phyloP scores from a whole-genome alignment of 2,113 vertebrate species.

The Plecotus auritus region DNA sequence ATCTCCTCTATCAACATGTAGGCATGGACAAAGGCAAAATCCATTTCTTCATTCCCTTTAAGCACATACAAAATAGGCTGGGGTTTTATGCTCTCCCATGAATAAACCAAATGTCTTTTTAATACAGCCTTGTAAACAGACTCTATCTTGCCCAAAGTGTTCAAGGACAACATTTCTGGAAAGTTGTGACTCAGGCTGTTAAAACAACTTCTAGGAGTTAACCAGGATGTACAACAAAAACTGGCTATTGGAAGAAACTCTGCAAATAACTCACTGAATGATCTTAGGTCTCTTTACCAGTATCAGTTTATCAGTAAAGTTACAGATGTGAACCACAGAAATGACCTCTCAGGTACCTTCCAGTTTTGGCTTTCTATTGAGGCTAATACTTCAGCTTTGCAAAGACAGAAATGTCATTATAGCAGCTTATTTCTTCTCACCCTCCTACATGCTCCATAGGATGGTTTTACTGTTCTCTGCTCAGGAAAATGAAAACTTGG shows the following conservation, averaged over 20 bases:
- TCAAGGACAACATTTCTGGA: slow-evolving; percentile 2
- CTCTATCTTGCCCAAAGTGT: background rate
- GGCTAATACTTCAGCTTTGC: background rate
- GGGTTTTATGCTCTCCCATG: slow-evolving; percentile 29
- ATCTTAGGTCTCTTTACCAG: background rate
- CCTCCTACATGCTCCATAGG: background rate
- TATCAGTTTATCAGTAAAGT: background rate
- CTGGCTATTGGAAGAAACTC: background rate
- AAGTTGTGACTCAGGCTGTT: background rate
- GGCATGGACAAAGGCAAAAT: background rate
- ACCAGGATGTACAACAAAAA: background rate
- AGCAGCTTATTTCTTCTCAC: background rate
- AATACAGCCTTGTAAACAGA: slow-evolving; percentile 2
- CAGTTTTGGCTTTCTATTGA: background rate
- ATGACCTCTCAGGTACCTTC: background rate
- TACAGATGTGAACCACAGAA: background rate
- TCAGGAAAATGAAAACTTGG: slow-evolving; percentile 15
- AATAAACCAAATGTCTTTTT: slow-evolving; percentile 21
- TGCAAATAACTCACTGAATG: background rate
- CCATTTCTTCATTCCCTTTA: background rate
- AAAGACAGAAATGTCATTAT: slow-evolving; percentile 16
- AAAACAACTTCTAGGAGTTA: background rate
- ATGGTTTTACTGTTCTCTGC: background rate
- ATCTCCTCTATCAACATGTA: background rate
- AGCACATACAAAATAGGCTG: background rate